A percentile compares a stretch with the other conserved stretches of the same genome.
These are phyloP conservation scores for Lagopus leucura DNA, from an alignment of 2,113 vertebrate species.

Conservation along the genomic window DNA sequence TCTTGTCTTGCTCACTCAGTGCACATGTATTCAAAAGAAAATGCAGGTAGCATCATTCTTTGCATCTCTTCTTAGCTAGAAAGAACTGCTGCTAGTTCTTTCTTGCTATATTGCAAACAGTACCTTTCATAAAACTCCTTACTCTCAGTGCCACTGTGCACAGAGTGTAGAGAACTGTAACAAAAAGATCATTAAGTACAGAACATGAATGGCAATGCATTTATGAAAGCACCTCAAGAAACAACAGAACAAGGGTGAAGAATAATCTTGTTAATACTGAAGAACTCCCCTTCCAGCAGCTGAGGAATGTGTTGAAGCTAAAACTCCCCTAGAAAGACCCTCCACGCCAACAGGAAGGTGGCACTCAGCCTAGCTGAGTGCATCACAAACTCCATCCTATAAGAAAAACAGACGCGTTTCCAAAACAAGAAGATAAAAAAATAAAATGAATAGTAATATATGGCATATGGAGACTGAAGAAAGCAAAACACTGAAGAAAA, in stretches of 20 bases:
- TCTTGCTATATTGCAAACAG: background rate
- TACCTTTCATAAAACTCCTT: background rate
- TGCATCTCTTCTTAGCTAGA: background rate
- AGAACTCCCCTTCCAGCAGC: background rate
- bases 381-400: too few relatives aligned
- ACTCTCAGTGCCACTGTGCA: background rate
- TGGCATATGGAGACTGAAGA: background rate
- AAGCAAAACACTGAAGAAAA: background rate
- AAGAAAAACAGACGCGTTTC: background rate
- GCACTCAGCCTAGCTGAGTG: background rate
- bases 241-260: background rate
- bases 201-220: accelerated
- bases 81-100: background rate
- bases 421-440: background rate
- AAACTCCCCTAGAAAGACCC: background rate
- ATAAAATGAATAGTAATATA: background rate
- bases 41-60: accelerated
- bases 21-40: background rate
- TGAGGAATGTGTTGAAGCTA: background rate
- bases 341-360: background rate
- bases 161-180: background rate
- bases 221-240: background rate
- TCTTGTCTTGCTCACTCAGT: background rate
- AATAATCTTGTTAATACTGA: background rate
- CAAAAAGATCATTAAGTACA: accelerated